Conservation (phyloP, 2,888 invertebrate genomes). For the Piscicola geometra region DNA sequence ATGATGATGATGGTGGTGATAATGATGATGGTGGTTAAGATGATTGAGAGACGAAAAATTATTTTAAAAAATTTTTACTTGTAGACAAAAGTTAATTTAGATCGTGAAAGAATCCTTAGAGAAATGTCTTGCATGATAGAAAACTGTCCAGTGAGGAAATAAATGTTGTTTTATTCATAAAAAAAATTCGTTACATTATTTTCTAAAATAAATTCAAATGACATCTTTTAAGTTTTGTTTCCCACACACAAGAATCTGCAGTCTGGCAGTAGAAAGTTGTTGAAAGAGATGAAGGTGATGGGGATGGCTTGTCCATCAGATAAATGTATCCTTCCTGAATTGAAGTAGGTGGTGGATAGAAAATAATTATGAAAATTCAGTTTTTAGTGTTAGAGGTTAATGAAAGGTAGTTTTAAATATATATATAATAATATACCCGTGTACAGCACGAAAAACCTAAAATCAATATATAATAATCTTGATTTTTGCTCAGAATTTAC, state of each 20-base stretch:
- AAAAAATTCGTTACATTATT: no score
- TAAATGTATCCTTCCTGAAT: not conserved
- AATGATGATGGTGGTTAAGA: not conserved
- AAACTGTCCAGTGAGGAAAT: no score
- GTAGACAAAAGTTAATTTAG: no score
- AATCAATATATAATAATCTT: not conserved
- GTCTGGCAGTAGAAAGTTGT: not conserved
- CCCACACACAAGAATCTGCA: not conserved
- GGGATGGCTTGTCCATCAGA: not conserved
- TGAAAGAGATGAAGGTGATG: not conserved
- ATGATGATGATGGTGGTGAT: slow-evolving; percentile 9
- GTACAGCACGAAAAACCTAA: not conserved
- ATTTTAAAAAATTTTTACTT: no score
- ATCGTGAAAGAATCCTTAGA: no score
- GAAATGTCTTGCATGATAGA: no score
- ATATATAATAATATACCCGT: no score
- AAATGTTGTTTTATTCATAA: not conserved
- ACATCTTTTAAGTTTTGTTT: no score
- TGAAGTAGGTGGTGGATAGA: slow-evolving; percentile 14
- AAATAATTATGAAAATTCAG: not conserved
- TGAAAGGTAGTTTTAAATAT: not conserved
- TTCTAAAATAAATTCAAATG: no score
- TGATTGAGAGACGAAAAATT: no score
- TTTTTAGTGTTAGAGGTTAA: not conserved
- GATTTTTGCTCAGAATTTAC: slow-evolving; percentile 13